Evolutionary conservation across 2,113 vertebrate species (phyloP), one percentile per base, ranked within the genome.

Genomic region (Synchiropus splendidus): DNA sequence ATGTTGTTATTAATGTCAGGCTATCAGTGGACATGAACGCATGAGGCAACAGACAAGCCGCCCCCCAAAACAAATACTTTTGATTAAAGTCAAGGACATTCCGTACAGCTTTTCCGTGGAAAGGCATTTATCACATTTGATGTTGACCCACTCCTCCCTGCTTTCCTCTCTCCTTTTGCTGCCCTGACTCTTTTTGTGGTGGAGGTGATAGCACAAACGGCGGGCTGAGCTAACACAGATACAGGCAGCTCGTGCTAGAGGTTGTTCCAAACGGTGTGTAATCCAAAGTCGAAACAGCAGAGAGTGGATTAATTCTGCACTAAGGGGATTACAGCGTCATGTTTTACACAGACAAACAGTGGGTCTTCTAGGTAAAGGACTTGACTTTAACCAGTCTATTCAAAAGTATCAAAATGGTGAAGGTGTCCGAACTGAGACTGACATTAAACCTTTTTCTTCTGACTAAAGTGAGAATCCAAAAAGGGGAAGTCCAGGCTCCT

Each of bases 31-130:
- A 93, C 90, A 92, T 91, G 89, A 94, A 85, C 84, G 87, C 89
- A 91, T 70, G 88, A 93, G 89, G 94, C 88, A 92, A 89, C 88
- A 89, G 89, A 87, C 88, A 85, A 89, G 86, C 88, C 89, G 85
- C 69, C 72, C 69, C 61, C 72, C 79, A 80, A 80, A 95, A 94
- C 89, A 94, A 97, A 95, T 91, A 94, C 91, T 92, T 97, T 97
- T 97, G 92, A 97, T 97, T 95, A 94, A 97, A 94, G 87, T 92
- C 92, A 97, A 97, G 92, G 94, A 95, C 92, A 66, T 91, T 97
- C 81, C 67, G 87, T 89, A 84, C 88, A 90, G 88, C 90, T 92
- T 92, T 91, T 81, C 87, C 82, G 85, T 84, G 86, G 90, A 92
- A 94, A 95, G 84, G 62, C 91, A 97, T 98, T 91, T 84, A 97